phyloP scores from a whole-genome alignment of 2,797 vertebrate species.

The Microchirus variegatus region DNA sequence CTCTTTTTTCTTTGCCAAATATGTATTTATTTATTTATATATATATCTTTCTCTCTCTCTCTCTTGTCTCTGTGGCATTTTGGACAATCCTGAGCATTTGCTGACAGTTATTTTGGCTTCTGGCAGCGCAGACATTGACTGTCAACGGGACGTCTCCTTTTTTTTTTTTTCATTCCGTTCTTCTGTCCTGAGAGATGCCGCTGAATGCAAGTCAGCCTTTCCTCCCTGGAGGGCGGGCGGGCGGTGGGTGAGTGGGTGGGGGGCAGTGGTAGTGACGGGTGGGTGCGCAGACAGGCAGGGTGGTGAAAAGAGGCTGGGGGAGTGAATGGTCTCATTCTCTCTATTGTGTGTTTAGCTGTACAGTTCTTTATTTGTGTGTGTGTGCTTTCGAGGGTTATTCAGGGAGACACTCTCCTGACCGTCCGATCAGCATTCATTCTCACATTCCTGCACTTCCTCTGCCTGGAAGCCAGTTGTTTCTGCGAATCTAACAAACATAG shows the following conservation, averaged over 20 bases:
- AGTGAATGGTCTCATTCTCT: slow-evolving; percentile 29
- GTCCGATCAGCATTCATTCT: slow-evolving; percentile 76
- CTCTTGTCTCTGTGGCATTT: slow-evolving; percentile 69
- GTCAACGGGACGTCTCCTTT: slow-evolving; percentile 83
- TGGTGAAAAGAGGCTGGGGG: slow-evolving; percentile 46
- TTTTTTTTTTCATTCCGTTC: slow-evolving; percentile 85
- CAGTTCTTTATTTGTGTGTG: slow-evolving; percentile 14
- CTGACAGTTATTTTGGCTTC: slow-evolving; percentile 81
- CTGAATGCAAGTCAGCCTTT: slow-evolving; percentile 81
- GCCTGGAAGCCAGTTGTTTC: slow-evolving; percentile 55
- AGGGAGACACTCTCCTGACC: slow-evolving; percentile 74
- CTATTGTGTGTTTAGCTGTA: slow-evolving; percentile 58
- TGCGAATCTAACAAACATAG: slow-evolving; percentile 13
- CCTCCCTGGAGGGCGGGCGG: slow-evolving; percentile 65
- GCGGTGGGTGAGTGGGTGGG: slow-evolving; percentile 27
- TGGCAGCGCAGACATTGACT: slow-evolving; percentile 78
- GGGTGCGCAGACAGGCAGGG: slow-evolving; percentile 29
- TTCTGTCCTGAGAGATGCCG: slow-evolving; percentile 74
- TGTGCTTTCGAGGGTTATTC: slow-evolving; percentile 62
- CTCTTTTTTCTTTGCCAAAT: slow-evolving; percentile 44
- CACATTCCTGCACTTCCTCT: slow-evolving; percentile 76
- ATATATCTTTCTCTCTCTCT: slow-evolving; percentile 45
- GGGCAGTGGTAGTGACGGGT: background rate
- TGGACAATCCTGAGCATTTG: slow-evolving; percentile 79
- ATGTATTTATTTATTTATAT: slow-evolving; percentile 59